Conservation (phyloP, 2,797 vertebrate species). For the Ctenochaetus hawaiiensis region DNA sequence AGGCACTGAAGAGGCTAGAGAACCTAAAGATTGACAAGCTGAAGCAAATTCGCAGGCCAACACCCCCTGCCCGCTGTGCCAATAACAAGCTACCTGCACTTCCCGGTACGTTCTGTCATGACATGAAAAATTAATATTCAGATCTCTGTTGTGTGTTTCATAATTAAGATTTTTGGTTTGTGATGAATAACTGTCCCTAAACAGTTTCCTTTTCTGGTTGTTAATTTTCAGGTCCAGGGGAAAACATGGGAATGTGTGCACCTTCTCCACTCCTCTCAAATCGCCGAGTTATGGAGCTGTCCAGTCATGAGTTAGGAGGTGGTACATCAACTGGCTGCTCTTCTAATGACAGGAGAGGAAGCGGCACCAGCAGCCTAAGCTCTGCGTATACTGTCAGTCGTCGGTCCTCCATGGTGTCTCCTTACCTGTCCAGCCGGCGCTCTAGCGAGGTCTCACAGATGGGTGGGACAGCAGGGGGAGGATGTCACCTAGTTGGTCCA, state of each 20-base stretch:
- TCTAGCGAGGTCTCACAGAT: constrained; percentile 88
- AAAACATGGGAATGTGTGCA: constrained; percentile 83
- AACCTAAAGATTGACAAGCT: constrained; percentile 97
- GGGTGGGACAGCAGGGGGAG: constrained; percentile 68
- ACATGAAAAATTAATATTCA: not conserved
- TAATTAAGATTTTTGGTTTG: not conserved
- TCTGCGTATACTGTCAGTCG: constrained; percentile 96
- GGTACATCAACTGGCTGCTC: constrained; percentile 68
- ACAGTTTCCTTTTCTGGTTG: constrained; percentile 8
- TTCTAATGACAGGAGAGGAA: constrained; percentile 89
- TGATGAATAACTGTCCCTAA: constrained; percentile 7
- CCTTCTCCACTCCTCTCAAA: constrained; percentile 84
- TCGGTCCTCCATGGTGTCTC: constrained; percentile 92
- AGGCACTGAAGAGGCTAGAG: constrained; percentile 94
- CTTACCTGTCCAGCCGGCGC: constrained; percentile 89
- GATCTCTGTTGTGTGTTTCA: not conserved
- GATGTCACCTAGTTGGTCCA: constrained; percentile 74
- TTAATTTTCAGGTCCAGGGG: constrained; percentile 77
- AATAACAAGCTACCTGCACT: constrained; percentile 90
- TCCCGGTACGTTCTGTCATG: constrained; percentile 81
- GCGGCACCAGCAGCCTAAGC: constrained; percentile 94
- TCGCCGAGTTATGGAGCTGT: constrained; percentile 88
- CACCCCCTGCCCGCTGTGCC: constrained; percentile 82
- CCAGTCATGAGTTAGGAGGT: constrained; percentile 81
- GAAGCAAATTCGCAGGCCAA: constrained; percentile 90